Base-by-base conservation (phyloP, 2,888 invertebrate species). In the Noctuana brunneofusca region DNA sequence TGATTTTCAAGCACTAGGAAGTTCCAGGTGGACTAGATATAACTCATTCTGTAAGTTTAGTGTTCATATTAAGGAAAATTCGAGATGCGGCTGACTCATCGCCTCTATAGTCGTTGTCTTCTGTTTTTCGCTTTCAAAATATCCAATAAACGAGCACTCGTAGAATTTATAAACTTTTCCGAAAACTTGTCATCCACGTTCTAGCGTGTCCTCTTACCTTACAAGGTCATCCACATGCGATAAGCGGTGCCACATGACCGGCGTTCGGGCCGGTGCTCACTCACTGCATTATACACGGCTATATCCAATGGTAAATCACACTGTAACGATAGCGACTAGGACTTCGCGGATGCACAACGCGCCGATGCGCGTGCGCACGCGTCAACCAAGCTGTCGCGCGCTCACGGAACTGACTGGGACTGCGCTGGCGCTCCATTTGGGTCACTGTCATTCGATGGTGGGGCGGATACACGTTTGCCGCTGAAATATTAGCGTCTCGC, bases 401-500 rank as follows among this genome's bases (percentile, higher is more conserved):
- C 86, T 88, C 87, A 84, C 90, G 88, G 89, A 87, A 89, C 89
- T 87, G 86, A 89, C 78, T 88, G 88, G 86, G 86, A 89, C 78
- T 88, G 88, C 89, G 89, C 84, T 80, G 83, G 86, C 88, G 87
- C 83, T 80, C 87, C 88, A 89, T 89, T 89, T 89, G 86, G 89
- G 89, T 89, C 90, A 89, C 90, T 91, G 89, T 89, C 90, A 89
- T 84, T 78, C 81, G 74, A 85, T 87, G 87, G 87, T 80, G 84
- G 84, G 87, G 86, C 88, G 86, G 88, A 86, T 82, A 82, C 83
- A 80, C 83, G 80, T 78, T 84, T 73, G 84, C 81, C 79, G 84
- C 89, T 89, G 89, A 89, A 89, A 89, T 89, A 86, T 86, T 87
- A 71, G 84, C 86, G 84, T 84, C 82, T 86, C 78, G 89, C 84